Evolutionary conservation across 2,113 vertebrate genomes (phyloP), one percentile per base, ranked within the genome.

Genomic region (Pelvicachromis taeniatus): DNA sequence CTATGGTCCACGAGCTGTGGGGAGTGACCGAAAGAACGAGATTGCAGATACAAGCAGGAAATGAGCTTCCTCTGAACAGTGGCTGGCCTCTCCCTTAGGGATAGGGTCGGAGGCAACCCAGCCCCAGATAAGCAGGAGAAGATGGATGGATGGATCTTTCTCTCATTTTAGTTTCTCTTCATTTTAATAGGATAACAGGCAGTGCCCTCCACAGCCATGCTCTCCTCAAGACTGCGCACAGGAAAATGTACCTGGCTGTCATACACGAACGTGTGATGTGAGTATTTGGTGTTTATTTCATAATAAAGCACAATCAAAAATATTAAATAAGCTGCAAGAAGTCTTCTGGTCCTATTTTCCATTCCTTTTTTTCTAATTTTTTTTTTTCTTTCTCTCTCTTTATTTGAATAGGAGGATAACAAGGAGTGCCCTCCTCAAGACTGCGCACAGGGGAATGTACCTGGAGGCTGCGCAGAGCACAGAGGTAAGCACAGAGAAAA

Each of bases 401-500:
- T 0, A 4, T 70, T 45, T 70, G 6, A 81, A 55, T 35, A 96
- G 95, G 89, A 59, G 9, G 95, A 92, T 54, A 86, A 90, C 19
- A 88, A 86, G 77, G 89, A 90, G 40, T 96, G 95, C 19, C 16
- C 50, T 9, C 4, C 85, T 7, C 85, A 90, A 75, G 91, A 94
- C 85, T 96, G 96, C 82, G 58, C 58, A 33, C 82, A 50, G 21
- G 95, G 95, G 75, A 92, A 89, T 14, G 52, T 84, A 38, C 87
- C 93, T 13, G 93, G 87, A 83, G 90, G 93, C 52, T 96, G 95
- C 73, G 96, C 95, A 87, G 93, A 93, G 56, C 84, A 86, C 85
- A 93, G 78, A 93, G 89, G 96, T 96, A 82, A 91, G 89, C 7
- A 45, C 19, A 54, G n/a, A 42, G 17, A 13, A 59, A 4, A 38